These are phyloP conservation scores for Drosophila robusta DNA, from an alignment of 2,888 invertebrate genomes.

Conservation along the genomic window DNA sequence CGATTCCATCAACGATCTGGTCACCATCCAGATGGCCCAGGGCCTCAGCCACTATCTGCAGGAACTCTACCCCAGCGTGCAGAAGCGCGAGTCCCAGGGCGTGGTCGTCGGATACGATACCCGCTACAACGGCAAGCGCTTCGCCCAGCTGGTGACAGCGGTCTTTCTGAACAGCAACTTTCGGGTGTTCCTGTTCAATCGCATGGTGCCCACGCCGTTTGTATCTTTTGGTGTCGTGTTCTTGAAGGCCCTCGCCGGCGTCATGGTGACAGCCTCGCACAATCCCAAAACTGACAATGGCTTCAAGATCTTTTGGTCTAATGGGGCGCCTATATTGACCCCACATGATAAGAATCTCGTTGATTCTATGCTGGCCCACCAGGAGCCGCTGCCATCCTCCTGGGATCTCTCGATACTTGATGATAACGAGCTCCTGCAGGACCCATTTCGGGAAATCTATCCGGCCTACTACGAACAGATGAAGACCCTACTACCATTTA, in stretches of 20 bases:
- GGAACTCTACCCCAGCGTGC: constrained; percentile 86
- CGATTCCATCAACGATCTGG: constrained; percentile 97
- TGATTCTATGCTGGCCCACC: constrained; percentile 90
- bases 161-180: constrained; percentile 92
- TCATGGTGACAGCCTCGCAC: constrained; percentile 98
- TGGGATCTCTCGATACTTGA: constrained; percentile 90
- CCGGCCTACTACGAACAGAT: constrained; percentile 89
- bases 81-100: constrained; percentile 87
- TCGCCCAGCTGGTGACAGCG: constrained; percentile 90
- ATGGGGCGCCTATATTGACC: constrained; percentile 96
- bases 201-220: constrained; percentile 96
- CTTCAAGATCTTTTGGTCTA: constrained; percentile 98
- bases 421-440: constrained; percentile 87
- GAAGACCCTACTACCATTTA: constrained; percentile 86
- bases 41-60: constrained; percentile 92
- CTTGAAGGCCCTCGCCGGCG: constrained; percentile 91
- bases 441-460: constrained; percentile 90
- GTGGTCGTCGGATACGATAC: constrained; percentile 97
- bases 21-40: constrained; percentile 97
- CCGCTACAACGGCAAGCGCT: constrained; percentile 95
- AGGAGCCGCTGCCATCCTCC: constrained; percentile 91
- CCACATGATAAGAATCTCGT: constrained; percentile 96
- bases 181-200: constrained; percentile 92
- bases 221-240: constrained; percentile 93
- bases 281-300: constrained; percentile 98